These are phyloP conservation scores for Drosophila vallismaia DNA, from an alignment of 2,888 invertebrate genomes.

Conservation along the genomic window DNA sequence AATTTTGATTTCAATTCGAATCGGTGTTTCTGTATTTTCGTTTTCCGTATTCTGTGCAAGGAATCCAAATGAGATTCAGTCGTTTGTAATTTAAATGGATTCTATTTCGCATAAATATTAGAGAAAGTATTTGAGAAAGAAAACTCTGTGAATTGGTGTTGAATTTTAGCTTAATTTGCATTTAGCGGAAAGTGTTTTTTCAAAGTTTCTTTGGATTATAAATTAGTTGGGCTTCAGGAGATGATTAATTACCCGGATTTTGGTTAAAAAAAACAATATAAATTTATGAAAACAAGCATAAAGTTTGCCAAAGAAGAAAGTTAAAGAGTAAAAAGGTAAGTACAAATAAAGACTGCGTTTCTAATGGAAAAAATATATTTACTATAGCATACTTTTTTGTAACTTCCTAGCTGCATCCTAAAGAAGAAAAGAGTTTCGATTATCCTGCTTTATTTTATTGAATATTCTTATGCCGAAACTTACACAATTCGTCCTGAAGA, in stretches of 20 bases:
- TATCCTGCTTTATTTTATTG: background rate
- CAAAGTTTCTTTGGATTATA: slow-evolving; percentile 26
- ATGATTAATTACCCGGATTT: slow-evolving; percentile 38
- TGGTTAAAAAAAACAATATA: slow-evolving; percentile 21
- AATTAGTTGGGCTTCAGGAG: slow-evolving; percentile 25
- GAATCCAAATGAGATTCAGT: slow-evolving; percentile 8
- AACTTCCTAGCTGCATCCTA: background rate
- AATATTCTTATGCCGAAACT: background rate
- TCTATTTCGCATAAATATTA: slow-evolving; percentile 27
- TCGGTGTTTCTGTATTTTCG: slow-evolving; percentile 7
- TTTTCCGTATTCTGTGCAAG: background rate
- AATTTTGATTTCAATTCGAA: slow-evolving; percentile 16
- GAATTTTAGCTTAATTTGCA: slow-evolving; percentile 18
- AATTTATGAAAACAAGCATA: slow-evolving; percentile 10
- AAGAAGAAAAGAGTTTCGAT: background rate
- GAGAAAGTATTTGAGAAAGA: slow-evolving; percentile 20
- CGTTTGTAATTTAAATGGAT: slow-evolving; percentile 16
- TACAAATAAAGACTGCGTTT: background rate
- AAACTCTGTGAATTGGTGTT: slow-evolving; percentile 16
- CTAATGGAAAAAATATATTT: background rate
- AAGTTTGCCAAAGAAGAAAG: background rate
- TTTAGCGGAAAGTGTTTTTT: slow-evolving; percentile 8
- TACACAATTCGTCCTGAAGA: slow-evolving; percentile 6
- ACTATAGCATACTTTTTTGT: background rate
- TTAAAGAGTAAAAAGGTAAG: slow-evolving; percentile 19